Base-by-base conservation (phyloP, 2,888 invertebrate genomes). In the Sarcophaga carnaria region DNA sequence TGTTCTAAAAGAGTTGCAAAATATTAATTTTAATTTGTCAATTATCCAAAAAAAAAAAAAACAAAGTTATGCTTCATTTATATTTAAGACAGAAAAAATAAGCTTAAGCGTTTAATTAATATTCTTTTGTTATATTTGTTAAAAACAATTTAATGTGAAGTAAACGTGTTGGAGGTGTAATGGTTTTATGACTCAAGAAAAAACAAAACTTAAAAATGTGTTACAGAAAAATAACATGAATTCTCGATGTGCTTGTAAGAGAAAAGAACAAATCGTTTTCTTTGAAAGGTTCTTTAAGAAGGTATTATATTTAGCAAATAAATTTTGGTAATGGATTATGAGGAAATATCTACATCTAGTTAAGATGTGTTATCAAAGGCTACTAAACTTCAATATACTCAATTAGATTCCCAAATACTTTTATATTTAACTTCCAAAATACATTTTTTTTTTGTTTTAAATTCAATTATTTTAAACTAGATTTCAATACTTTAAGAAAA, bases 1-100 rank as follows among this genome's bases (percentile, higher is more conserved):
- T 87, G 87, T 84, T 82, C 60, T 80, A 76, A 86, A 78, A 78
- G 69, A 89, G 88, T 89, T 89, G 90, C 89, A 88, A 88, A 88
- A 90, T 87, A 86, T 85, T 85, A 87, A 79, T 79, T 78, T 59
- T 20, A 20, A 20, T 37, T 72, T 83, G 27, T 84, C 75, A 82
- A 79, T 84, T 79, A 82, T 82, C n/a, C 63, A 79, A 87, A 87
- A 81, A 76, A 74, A 54, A 87, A 84, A 75, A 72, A 22, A 22
- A 22, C 22, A 22, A 22, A 54, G 2, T 54, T 78, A 84, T 85
- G 80, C 80, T 80, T 72, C 70, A 10, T 75, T 75, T 71, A 71
- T 70, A 84, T 76, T 67, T 66, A 66, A 80, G 76, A 76, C 71
- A 71, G 62, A 70, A 79, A 75, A 80, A 69, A 70, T 79, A 86